phyloP scores from a whole-genome alignment of 2,797 vertebrate species.

The Pseudocheirus occidentalis region DNA sequence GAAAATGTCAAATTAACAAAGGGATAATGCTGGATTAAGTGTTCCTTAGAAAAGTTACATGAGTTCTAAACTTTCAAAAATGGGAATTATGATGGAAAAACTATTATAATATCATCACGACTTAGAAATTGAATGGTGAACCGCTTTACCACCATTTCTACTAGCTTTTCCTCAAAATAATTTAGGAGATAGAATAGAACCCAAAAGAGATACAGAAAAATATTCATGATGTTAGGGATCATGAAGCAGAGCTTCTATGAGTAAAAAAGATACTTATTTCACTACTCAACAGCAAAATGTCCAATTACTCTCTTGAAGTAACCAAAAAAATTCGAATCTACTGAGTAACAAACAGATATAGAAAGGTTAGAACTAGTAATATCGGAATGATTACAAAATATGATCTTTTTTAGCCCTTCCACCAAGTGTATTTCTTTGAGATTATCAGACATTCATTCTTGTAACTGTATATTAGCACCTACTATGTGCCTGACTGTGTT shows the following conservation, averaged over 20 bases:
- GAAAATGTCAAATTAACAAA: neutral
- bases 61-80: neutral
- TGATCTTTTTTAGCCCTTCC: neutral
- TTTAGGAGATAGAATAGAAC: neutral
- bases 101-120: neutral
- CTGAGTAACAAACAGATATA: neutral
- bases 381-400: neutral
- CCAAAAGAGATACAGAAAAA: neutral
- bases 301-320: neutral
- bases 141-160: neutral
- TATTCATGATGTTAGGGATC: neutral
- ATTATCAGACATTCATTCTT: neutral
- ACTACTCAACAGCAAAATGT: neutral
- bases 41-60: neutral
- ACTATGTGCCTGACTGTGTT: neutral
- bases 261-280: neutral
- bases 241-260: neutral
- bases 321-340: neutral
- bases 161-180: neutral
- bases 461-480: neutral
- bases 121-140: neutral
- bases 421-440: neutral
- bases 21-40: neutral
- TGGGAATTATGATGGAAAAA: neutral
- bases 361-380: neutral